phyloP scores from a whole-genome alignment of 2,797 vertebrate genomes.

The Apogon talboti region DNA sequence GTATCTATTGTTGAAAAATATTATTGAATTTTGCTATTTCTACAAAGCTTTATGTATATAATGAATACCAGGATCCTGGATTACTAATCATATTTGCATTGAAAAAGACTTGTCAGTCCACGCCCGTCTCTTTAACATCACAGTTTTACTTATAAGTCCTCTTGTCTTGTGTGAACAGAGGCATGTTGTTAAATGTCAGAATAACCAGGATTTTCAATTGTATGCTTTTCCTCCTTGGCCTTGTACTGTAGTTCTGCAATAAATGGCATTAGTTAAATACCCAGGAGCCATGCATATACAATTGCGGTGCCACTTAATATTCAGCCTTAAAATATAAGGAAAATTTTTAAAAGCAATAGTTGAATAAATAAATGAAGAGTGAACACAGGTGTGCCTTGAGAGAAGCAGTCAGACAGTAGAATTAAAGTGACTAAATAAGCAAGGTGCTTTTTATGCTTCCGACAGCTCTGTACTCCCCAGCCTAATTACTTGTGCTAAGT shows the following conservation, averaged over 20 bases:
- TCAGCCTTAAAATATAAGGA: background rate
- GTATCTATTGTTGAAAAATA: no score
- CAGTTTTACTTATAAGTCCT: no score
- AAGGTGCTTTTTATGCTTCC: constrained; percentile 28
- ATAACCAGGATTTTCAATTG: background rate
- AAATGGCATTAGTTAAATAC: constrained; percentile 30
- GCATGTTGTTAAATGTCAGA: background rate
- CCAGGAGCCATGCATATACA: constrained; percentile 3
- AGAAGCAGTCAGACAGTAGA: constrained; percentile 30
- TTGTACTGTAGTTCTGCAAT: constrained; percentile 13
- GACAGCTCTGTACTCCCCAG: constrained; percentile 37
- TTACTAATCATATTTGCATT: no score
- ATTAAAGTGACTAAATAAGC: constrained; percentile 61
- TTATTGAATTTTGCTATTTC: no score
- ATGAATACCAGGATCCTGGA: no score
- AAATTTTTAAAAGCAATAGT: constrained; percentile 16
- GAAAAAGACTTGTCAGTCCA: no score
- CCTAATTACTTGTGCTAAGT: constrained; percentile 54
- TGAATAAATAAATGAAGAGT: constrained; percentile 41
- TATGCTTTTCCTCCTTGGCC: constrained; percentile 6
- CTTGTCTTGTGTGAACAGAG: background rate
- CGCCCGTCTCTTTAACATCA: no score
- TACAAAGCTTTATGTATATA: no score
- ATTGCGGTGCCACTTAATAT: constrained; percentile 7
- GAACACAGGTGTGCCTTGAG: constrained; percentile 41